Percentiles rank a stretch among this genome's conserved stretches.
phyloP scores from a whole-genome alignment of 1,140 invertebrate species.

The Diabrotica undecimpunctata region DNA sequence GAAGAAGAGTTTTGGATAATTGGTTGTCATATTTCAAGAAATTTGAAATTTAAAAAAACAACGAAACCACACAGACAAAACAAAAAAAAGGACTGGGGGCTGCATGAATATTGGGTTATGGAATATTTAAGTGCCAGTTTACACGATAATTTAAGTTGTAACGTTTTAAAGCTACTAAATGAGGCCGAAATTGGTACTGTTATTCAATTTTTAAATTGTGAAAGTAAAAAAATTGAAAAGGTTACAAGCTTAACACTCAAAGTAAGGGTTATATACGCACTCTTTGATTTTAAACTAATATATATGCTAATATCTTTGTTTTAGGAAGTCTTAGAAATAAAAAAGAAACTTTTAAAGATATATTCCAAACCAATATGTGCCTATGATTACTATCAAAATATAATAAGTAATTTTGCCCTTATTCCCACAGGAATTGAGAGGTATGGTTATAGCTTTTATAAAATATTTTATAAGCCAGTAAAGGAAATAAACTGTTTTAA shows the following conservation, averaged over 20 bases:
- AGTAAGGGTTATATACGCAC: constrained; percentile 37
- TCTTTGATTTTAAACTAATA: not conserved
- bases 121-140: constrained; percentile 46
- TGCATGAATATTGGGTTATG: too few species aligned
- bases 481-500: too few species aligned
- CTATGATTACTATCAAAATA: constrained; percentile 38
- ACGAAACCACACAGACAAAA: too few species aligned
- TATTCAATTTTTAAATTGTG: constrained; percentile 57
- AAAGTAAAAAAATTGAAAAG: constrained; percentile 48
- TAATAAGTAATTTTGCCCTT: constrained; percentile 41
- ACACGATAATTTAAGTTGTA: constrained; percentile 49
- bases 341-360: constrained; percentile 45
- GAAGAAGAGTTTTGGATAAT: too few species aligned
- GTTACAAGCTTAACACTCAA: constrained; percentile 47
- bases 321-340: constrained; percentile 49
- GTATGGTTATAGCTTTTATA: constrained; percentile 36
- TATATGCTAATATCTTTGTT: constrained; percentile 25
- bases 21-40: too few species aligned
- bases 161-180: constrained; percentile 50
- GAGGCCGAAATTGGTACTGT: constrained; percentile 55
- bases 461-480: too few species aligned
- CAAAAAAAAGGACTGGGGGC: too few species aligned
- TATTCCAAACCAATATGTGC: constrained; percentile 42
- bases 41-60: too few species aligned
- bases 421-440: constrained; percentile 48